Evolutionary conservation across 1,140 invertebrate species (phyloP).

Genomic region (Bursaphelenchus mucronatus): DNA sequence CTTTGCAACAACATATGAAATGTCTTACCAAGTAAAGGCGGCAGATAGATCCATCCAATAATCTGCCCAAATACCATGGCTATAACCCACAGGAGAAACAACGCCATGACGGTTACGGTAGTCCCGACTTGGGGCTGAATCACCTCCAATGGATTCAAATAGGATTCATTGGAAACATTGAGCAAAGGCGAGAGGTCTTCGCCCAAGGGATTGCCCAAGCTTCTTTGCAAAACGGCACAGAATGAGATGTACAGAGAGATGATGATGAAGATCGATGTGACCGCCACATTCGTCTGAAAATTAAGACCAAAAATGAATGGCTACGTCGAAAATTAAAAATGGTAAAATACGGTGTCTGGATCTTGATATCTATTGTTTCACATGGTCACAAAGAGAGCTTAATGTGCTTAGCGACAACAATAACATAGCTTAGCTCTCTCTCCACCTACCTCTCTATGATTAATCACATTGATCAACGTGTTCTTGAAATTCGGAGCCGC

Average conservation of each 20-base stretch:
- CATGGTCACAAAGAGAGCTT: too few relatives aligned
- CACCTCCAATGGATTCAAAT: slow-evolving; percentile 1
- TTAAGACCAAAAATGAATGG: too few relatives aligned
- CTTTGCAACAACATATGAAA: background rate
- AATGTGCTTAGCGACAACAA: too few relatives aligned
- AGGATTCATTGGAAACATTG: background rate
- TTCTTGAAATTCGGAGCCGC: slow-evolving; percentile 2
- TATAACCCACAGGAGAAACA: slow-evolving; percentile 36
- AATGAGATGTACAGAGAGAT: slow-evolving; percentile 36
- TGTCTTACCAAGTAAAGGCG: slow-evolving; percentile 28
- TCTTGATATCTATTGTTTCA: too few relatives aligned
- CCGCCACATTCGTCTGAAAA: slow-evolving; percentile 43
- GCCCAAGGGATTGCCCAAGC: slow-evolving; percentile 33
- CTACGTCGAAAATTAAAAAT: too few relatives aligned
- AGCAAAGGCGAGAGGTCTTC: background rate
- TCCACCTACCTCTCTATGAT: slow-evolving; percentile 11
- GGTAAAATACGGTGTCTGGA: too few relatives aligned
- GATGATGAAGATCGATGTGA: slow-evolving; percentile 36
- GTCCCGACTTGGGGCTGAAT: slow-evolving; percentile 1
- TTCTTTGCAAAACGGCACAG: slow-evolving; percentile 26
- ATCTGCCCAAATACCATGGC: slow-evolving; percentile 37
- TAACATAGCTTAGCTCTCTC: background rate
- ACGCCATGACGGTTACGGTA: slow-evolving; percentile 23
- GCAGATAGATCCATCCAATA: slow-evolving; percentile 29
- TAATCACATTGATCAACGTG: slow-evolving; percentile 9